These are phyloP conservation scores for Sympetrum striolatum DNA, from an alignment of 2,888 invertebrate genomes.

Conservation along the genomic window DNA sequence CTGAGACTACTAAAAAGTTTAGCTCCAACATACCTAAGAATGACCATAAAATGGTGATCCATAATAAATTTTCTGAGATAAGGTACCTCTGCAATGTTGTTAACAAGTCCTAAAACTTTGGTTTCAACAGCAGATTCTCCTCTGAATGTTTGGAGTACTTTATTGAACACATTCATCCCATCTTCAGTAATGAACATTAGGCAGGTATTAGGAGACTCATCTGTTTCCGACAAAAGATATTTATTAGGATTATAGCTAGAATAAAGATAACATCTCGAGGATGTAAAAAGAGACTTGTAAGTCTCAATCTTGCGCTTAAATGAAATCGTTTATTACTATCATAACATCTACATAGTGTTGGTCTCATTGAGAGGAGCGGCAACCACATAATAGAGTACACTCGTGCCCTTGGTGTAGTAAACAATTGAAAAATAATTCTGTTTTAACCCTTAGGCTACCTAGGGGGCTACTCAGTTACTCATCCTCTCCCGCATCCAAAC, in stretches of 20 bases:
- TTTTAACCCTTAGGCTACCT: too few relatives aligned
- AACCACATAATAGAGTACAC: too few relatives aligned
- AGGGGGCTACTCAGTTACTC: too few relatives aligned
- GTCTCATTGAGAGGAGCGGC: too few relatives aligned
- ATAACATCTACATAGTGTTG: too few relatives aligned
- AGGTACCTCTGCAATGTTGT: conserved; percentile 78
- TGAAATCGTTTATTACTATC: too few relatives aligned
- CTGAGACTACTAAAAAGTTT: neutral
- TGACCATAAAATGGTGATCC: conserved; percentile 64
- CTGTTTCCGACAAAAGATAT: conserved; percentile 54
- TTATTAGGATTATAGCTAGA: neutral
- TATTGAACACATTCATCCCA: conserved; percentile 71
- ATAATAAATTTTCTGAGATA: conserved; percentile 63
- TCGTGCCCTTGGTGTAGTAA: too few relatives aligned
- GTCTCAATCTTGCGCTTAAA: too few relatives aligned
- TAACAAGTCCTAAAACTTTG: conserved; percentile 75
- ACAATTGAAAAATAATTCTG: too few relatives aligned
- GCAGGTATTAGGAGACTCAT: conserved; percentile 76
- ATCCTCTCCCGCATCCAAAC: too few relatives aligned
- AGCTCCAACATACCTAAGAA: conserved; percentile 59
- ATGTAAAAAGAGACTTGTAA: neutral
- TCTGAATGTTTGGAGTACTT: conserved; percentile 69
- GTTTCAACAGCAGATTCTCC: conserved; percentile 74
- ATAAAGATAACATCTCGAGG: neutral
- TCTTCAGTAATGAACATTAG: conserved; percentile 71